These are phyloP conservation scores for Coracias cyanogaster DNA, from an alignment of 2,797 vertebrate species.

Conservation along the genomic window DNA sequence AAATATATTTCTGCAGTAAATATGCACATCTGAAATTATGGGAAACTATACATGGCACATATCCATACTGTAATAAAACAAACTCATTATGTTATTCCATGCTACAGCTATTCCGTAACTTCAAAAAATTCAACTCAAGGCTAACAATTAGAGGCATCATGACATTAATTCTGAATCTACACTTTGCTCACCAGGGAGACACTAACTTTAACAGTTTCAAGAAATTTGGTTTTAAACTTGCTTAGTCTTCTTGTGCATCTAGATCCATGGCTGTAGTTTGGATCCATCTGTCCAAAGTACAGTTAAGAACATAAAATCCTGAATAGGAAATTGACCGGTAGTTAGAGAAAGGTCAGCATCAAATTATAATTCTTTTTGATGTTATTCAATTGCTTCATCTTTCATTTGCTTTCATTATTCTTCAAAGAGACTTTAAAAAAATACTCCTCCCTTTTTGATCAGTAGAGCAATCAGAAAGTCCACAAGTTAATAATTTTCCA, in stretches of 20 bases:
- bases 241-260: not conserved
- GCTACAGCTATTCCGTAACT: not conserved
- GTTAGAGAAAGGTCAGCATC: not conserved
- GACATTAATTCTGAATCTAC: not conserved
- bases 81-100: not conserved
- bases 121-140: not conserved
- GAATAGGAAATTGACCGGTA: not conserved
- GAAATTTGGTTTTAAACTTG: not conserved
- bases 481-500: not conserved
- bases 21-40: fast-evolving
- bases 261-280: not conserved
- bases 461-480: not conserved
- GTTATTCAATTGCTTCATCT: slow-evolving; percentile 8
- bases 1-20: not conserved
- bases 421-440: slow-evolving; percentile 40
- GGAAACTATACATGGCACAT: not conserved
- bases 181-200: not conserved
- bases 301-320: not conserved
- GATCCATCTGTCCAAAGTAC: not conserved
- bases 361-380: slow-evolving; percentile 29
- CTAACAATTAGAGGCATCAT: not conserved
- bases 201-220: not conserved
- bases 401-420: slow-evolving; percentile 48
- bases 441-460: slow-evolving; percentile 35
- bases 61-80: not conserved